Evolutionary conservation across 2,888 invertebrate species (phyloP).

Genomic region (Hypsopygia costalis): DNA sequence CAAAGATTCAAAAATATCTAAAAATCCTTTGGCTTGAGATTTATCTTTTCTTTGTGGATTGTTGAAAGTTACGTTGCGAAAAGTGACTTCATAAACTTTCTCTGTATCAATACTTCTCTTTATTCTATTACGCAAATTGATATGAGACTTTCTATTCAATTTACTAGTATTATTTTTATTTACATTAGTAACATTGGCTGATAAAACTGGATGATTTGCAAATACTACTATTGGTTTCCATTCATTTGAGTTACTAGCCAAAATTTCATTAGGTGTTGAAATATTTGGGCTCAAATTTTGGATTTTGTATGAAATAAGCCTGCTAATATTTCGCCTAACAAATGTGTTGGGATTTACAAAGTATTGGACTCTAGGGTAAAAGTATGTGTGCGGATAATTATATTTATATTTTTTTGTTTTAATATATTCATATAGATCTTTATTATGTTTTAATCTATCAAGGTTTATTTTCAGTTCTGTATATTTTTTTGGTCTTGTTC

Average conservation of each 20-base stretch:
- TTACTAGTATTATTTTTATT: constrained; percentile 19
- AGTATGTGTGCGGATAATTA: constrained; percentile 66
- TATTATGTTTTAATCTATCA: constrained; percentile 63
- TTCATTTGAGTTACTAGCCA: constrained; percentile 37
- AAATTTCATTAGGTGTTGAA: constrained; percentile 22
- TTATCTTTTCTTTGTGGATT: background rate
- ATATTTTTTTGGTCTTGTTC: constrained; percentile 60
- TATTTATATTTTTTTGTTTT: constrained; percentile 72
- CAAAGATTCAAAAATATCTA: constrained; percentile 36
- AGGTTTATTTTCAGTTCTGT: constrained; percentile 60
- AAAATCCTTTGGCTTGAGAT: constrained; percentile 28
- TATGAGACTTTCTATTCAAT: constrained; percentile 18
- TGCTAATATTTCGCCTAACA: constrained; percentile 49
- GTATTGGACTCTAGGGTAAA: constrained; percentile 66
- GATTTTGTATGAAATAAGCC: constrained; percentile 45
- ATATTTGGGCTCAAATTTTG: constrained; percentile 28
- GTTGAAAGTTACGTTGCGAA: background rate
- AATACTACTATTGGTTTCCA: constrained; percentile 61
- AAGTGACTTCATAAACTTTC: background rate
- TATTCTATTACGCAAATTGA: background rate
- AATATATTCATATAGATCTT: constrained; percentile 65
- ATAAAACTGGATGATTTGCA: constrained; percentile 29
- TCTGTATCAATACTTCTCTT: background rate
- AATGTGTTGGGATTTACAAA: constrained; percentile 57
- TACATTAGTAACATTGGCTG: constrained; percentile 24